Base-by-base conservation (phyloP, 2,888 invertebrate genomes). In the Merodon equestris region DNA sequence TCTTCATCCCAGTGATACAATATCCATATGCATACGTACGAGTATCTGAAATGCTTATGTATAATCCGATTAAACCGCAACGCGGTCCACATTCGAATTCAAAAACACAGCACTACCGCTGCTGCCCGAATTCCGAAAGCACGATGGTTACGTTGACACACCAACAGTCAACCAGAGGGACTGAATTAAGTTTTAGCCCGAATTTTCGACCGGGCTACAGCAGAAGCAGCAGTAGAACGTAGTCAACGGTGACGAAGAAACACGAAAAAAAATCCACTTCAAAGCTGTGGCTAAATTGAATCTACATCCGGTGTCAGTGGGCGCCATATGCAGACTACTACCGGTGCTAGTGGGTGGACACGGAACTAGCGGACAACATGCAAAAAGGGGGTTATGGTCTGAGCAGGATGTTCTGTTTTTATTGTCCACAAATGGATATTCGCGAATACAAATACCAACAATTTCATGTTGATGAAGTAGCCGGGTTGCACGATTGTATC, bases 41-140 rank as follows among this genome's bases (percentile, higher is more conserved):
- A 27, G 27, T 4, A 40, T 47, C 17, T 47, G n/a, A n/a, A n/a
- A n/a, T n/a, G n/a, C n/a, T n/a, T n/a, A n/a, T n/a, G 50, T 72
- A 67, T 67, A 77, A 77, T 72, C 72, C 67, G 76, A 77, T 77
- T 72, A 61, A 57, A 34, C 56, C 18, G 34, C 18, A 27, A 13
- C 45, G 13, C 38, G 27, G 27, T 53, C 18, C 12, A 13, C n/a
- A 58, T 7, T 3, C 34, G 12, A 18, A 40, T 7, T 2, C 3
- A 3, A 14, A 38, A 12, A 13, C 9, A 50, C 12, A 50, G 27
- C 7, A 27, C 27, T 27, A 27, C 27, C 27, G 27, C 27, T 27
- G 7, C 27, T 27, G 7, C 7, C 27, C 7, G 27, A 7, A n/a
- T 17, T 44, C 48, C 51, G 27, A 27, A 27, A 7, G 27, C 7